Evolutionary conservation across 2,113 vertebrate genomes (phyloP).

Genomic region (Phoxinus phoxinus): DNA sequence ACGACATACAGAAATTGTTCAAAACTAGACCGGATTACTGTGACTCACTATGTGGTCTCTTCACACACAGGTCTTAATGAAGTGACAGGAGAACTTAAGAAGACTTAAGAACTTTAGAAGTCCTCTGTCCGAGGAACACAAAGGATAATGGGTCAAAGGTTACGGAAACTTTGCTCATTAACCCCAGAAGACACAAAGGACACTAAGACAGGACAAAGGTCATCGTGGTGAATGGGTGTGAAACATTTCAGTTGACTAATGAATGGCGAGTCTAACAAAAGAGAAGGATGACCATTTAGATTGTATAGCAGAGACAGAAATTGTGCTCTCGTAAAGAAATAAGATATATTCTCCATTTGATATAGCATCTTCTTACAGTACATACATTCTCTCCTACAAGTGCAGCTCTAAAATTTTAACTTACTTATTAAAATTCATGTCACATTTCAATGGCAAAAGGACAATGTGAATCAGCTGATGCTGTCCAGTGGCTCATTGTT

Average conservation of each 20-base stretch:
- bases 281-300: background rate
- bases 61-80: background rate
- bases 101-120: background rate
- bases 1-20: background rate
- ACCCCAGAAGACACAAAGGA: background rate
- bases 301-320: background rate
- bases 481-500: background rate
- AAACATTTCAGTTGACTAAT: background rate
- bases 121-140: background rate
- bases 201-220: background rate
- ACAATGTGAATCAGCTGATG: background rate
- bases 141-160: conserved; percentile 36
- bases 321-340: background rate
- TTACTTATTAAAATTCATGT: conserved; percentile 33
- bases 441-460: conserved; percentile 39
- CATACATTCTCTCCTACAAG: background rate
- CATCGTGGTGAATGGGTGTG: background rate
- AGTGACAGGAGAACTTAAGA: background rate
- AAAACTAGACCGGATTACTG: background rate
- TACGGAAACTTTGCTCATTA: conserved; percentile 14
- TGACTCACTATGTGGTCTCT: conserved; percentile 8
- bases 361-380: background rate
- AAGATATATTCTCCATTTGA: background rate
- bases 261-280: background rate
- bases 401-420: background rate